Base-by-base conservation (phyloP, 2,113 vertebrate species). In the Melospiza georgiana region DNA sequence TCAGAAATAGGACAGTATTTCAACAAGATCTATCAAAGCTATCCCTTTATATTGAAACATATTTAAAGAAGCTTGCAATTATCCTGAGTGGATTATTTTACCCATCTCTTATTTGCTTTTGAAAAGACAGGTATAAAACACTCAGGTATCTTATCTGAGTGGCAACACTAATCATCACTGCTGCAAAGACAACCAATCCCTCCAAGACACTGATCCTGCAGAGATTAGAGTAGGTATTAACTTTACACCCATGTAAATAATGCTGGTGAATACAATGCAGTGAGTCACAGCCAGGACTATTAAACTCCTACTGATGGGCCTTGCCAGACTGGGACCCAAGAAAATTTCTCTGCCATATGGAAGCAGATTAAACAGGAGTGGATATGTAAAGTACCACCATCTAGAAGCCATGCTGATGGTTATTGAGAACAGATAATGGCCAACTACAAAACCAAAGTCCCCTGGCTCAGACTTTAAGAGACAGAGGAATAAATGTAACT, bases 201-300 rank as follows among this genome's bases (percentile, higher is more conserved):
- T 86, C 73, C 77, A 59, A 89, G 95, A 92, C 91, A 90, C 22
- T 81, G 90, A 94, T 95, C 48, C 92, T 78, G 89, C 80, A 77
- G 67, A 90, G 95, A 95, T 97, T 49, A 89, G 20, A 48, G 41
- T 8, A 75, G 84, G 35, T 25, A 81, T 84, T 93, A 84, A 74
- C 89, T 78, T 78, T 23, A 84, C 76, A 93, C 19, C 51, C 57
- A 31, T 63, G 80, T 71, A 95, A 93, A 90, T 84, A 89, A 59
- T 9, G 49, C 35, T 41, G 41, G 9, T 69, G 83, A 92, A 95
- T 78, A 97, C 93, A 93, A 97, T 68, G 80, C 68, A 77, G 35
- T 78, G 89, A 96, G 57, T 94, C 93, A 93, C 55, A 88, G 55
- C 59, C 69, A 44, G 41, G 48, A 59, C 61, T 91, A 65, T 52